phyloP scores from a whole-genome alignment of 2,888 invertebrate genomes.

The Nomada hirtipes region DNA sequence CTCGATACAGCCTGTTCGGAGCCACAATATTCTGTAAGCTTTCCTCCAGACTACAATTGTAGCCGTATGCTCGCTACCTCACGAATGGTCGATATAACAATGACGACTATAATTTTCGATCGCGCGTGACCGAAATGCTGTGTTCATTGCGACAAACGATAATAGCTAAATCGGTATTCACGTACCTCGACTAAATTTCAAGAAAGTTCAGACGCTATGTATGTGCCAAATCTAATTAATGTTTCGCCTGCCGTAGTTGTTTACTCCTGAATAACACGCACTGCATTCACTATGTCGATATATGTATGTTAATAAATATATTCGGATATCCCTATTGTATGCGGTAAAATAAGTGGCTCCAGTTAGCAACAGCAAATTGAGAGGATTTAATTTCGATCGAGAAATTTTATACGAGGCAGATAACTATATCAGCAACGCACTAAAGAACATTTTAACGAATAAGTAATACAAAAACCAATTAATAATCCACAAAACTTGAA shows the following conservation, averaged over 20 bases:
- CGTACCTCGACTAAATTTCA: constrained; percentile 51
- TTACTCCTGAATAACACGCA: neutral
- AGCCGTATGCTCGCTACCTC: constrained; percentile 66
- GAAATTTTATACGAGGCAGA: too few species aligned
- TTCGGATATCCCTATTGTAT: too few species aligned
- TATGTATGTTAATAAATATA: too few species aligned
- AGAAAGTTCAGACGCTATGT: constrained; percentile 41
- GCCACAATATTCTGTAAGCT: constrained; percentile 67
- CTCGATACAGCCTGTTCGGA: constrained; percentile 49
- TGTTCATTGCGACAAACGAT: constrained; percentile 62
- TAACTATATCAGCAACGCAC: too few species aligned
- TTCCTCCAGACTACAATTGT: constrained; percentile 68
- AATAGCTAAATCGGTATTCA: constrained; percentile 53
- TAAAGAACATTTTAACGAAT: too few species aligned
- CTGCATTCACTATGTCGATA: too few species aligned
- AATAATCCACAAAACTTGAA: too few species aligned
- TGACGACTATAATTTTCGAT: constrained; percentile 75
- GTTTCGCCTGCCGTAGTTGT: constrained; percentile 9
- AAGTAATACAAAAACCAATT: too few species aligned
- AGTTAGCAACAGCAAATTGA: too few species aligned
- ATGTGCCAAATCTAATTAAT: constrained; percentile 46
- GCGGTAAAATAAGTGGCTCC: too few species aligned
- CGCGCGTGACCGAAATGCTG: constrained; percentile 74
- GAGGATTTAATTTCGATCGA: too few species aligned
- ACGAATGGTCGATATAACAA: constrained; percentile 72